Conservation (phyloP, 2,113 vertebrate species). For the Condylura cristata region DNA sequence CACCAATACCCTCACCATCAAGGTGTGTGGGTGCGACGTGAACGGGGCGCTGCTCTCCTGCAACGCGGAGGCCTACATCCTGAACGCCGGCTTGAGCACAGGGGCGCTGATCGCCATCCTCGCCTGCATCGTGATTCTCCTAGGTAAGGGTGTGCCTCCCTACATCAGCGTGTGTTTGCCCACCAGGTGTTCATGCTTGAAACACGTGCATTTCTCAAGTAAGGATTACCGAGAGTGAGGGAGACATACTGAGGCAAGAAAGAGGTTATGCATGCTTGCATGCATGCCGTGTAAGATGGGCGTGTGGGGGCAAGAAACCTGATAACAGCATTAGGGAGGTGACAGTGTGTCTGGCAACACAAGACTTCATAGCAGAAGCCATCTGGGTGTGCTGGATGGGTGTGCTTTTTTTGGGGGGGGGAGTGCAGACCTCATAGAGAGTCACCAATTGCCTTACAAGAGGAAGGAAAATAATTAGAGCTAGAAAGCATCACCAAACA, state of each 20-base stretch:
- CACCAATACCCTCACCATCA: constrained; percentile 95
- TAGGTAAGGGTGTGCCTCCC: constrained; percentile 88
- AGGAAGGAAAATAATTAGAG: background rate
- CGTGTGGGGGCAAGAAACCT: fast-evolving
- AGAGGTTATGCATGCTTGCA: fast-evolving
- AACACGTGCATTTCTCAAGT: fast-evolving
- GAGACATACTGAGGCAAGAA: background rate
- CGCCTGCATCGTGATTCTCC: constrained; percentile 96
- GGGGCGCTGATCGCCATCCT: constrained; percentile 97
- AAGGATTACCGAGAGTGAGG: background rate
- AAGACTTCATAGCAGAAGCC: background rate
- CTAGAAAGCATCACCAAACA: background rate
- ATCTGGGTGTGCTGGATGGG: fast-evolving
- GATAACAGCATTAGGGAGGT: background rate
- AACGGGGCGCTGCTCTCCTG: constrained; percentile 92
- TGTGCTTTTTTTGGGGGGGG: too few species aligned
- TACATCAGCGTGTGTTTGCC: background rate
- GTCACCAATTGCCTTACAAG: background rate
- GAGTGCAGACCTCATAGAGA: background rate
- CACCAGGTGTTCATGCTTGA: background rate
- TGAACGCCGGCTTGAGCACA: constrained; percentile 95
- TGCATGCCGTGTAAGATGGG: fast-evolving
- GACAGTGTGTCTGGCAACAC: background rate
- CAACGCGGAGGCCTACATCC: constrained; percentile 92
- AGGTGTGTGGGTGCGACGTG: constrained; percentile 95